Evolutionary conservation across 2,888 invertebrate species (phyloP), one percentile per base, ranked within the genome.

Genomic region (Torymus aiolomorphi): DNA sequence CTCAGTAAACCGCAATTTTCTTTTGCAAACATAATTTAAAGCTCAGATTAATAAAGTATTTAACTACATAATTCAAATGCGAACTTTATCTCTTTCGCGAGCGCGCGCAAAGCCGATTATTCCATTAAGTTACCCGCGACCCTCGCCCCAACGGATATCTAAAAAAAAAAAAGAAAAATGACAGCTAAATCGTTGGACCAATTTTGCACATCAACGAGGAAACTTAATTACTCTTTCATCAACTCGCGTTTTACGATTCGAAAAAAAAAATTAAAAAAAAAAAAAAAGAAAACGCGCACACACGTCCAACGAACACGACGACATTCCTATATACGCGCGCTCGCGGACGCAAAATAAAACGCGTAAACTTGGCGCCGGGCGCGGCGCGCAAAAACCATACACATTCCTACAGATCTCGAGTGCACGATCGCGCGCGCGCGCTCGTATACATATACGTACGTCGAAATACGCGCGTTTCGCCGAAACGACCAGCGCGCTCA

Each of bases 181-280:
- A 51, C 65, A 0, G 12, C 11, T 11, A 56, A 42, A 57, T 18
- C 8, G 18, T 10, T 2, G 14, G n/a, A 31, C 10, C 70, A 49
- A 24, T 62, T 72, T 61, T 13, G 13, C 59, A 59, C 57, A 70
- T 59, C 42, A 49, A 70, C 70, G 59, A 51, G 13, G 31, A 61
- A 72, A 72, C 71, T 62, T 72, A 72, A 72, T 72, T 72, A 72
- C 24, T 24, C 42, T 62, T 61, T 24, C 52, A n/a, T 72, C 61
- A 51, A 71, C 49, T 49, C 8, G 49, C 51, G 24, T 20, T 51
- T 59, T 61, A 49, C 57, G 57, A 14, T n/a, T 56, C 2, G 59
- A 49, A 8, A 71, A 12, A 42, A 24, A 16, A 31, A 18, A 12
- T 3, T 16, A 69, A 13, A 31, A 16, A 69, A 69, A 67, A 57